A percentile compares a stretch with the other conserved stretches of the same genome.
phyloP scores from a whole-genome alignment of 2,113 vertebrate species.

The Thermophis baileyi region DNA sequence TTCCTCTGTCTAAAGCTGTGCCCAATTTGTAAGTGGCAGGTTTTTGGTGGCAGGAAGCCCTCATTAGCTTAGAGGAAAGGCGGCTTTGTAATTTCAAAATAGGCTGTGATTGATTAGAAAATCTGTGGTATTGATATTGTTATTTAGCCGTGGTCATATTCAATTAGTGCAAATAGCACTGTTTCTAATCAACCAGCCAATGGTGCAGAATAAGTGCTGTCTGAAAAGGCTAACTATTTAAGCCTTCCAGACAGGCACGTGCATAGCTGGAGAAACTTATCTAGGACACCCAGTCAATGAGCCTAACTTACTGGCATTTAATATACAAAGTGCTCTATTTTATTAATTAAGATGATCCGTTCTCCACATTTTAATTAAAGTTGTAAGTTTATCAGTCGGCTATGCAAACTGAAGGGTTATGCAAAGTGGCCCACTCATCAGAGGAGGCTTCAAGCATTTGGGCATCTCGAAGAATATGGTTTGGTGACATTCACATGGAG shows the following conservation, averaged over 20 bases:
- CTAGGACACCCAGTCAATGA: neutral
- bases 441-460: neutral
- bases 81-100: neutral
- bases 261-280: conserved; percentile 6
- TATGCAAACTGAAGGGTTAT: conserved; percentile 12
- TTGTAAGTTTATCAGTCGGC: neutral
- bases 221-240: neutral
- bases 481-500: neutral
- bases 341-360: neutral
- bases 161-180: neutral
- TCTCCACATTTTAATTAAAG: conserved; percentile 6
- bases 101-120: conserved; percentile 19
- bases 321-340: neutral
- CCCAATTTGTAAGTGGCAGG: neutral
- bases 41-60: neutral
- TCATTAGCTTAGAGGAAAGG: neutral
- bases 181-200: neutral
- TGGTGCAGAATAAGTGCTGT: neutral
- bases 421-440: neutral
- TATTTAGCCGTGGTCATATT: neutral
- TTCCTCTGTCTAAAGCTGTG: neutral
- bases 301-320: neutral
- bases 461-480: neutral
- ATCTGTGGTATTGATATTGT: conserved; percentile 10
- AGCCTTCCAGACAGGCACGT: neutral